These are phyloP conservation scores for Lagopus muta DNA, from an alignment of 2,113 vertebrate genomes.

Conservation along the genomic window DNA sequence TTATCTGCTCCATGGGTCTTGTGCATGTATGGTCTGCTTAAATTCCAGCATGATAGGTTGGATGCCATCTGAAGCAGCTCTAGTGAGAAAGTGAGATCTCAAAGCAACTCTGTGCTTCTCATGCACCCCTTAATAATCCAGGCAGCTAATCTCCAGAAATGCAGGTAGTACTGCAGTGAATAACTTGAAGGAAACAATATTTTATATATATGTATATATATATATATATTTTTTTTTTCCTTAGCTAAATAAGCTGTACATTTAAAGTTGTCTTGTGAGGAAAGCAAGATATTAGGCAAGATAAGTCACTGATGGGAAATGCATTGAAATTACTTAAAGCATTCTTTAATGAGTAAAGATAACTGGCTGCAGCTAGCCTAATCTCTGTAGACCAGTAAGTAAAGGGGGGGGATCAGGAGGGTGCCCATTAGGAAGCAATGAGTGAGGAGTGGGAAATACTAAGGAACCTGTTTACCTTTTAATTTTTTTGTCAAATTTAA, in stretches of 20 bases:
- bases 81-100: slow-evolving; percentile 32
- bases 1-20: not conserved
- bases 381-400: not conserved
- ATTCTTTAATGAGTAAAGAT: not conserved
- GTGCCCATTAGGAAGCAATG: not conserved
- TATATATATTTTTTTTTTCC: not conserved
- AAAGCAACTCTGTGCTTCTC: not conserved
- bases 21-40: not conserved
- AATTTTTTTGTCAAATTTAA: not conserved
- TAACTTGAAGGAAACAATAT: too few species aligned
- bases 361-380: not conserved
- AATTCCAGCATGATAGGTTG: not conserved
- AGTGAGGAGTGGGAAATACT: not conserved
- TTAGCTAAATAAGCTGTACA: not conserved
- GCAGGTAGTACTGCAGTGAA: not conserved
- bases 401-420: not conserved
- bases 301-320: not conserved
- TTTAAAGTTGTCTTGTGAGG: not conserved
- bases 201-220: not conserved
- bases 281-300: not conserved
- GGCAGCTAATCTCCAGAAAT: not conserved
- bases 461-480: not conserved
- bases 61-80: slow-evolving; percentile 22
- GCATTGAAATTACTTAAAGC: not conserved
- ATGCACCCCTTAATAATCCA: not conserved